Base-by-base conservation (phyloP, 2,113 vertebrate genomes). In the Nematolebias whitei region DNA sequence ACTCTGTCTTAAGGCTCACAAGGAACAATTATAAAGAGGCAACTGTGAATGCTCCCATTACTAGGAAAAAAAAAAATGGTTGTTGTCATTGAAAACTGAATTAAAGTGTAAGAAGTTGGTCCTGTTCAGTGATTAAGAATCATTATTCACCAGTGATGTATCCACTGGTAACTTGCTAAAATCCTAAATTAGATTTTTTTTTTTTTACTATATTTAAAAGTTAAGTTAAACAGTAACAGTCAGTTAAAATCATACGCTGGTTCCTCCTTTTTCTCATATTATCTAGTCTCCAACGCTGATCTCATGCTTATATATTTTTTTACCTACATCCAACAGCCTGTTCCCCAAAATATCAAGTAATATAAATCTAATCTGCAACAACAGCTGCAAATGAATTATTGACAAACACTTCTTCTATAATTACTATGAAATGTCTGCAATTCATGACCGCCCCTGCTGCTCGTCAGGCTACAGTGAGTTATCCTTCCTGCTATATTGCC, bases 331-430 rank as follows among this genome's bases (percentile, higher is more conserved):
- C 41, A 57, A 53, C 32, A 13, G 16, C 11, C 44, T 14, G 38
- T 18, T 15, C 50, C 55, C 56, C 12, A 29, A 7, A 29, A 49
- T 39, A 68, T 61, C 16, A 47, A 60, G 44, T 57, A 51, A 41
- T 66, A 68, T 63, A 35, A 78, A 50, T 75, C 67, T 54, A 72
- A 70, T 70, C 50, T 48, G 40, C 24, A 48, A 16, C 39, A 61
- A 65, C 29, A 64, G 79, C 73, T 63, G 22, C 75, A 82, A 82
- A 78, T 73, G 16, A 68, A 47, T 76, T 83, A 78, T 83, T 67
- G 71, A 80, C 70, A 74, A 82, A 75, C 58, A 71, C 53, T 35
- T 72, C 41, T 47, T 63, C 41, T 39, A 47, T 66, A 1, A 4
- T 74, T 63, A 65, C 59, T 52, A 51, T 57, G 22, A 55, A 41